Base-by-base conservation (phyloP, 2,888 invertebrate genomes). In the Philaethria dido region DNA sequence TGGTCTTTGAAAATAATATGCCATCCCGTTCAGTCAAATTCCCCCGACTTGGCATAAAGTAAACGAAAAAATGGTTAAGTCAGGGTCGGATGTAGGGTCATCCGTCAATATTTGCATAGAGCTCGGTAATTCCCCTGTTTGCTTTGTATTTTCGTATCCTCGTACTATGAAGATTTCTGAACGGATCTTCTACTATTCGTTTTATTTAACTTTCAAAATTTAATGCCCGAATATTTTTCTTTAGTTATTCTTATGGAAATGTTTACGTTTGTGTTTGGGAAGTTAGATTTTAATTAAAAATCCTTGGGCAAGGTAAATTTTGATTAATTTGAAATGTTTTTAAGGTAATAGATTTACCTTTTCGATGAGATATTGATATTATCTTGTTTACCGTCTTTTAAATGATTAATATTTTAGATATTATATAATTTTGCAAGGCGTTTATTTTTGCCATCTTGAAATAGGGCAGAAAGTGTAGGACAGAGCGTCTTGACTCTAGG, bases 41-140 rank as follows among this genome's bases (percentile, higher is more conserved):
- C 69, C 52, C 69, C 70, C 72, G 65, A 72, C 75, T 75, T 68
- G 73, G 70, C 65, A 66, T 69, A 71, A 71, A 71, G 69, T 72
- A 76, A 72, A 75, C 69, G 59, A 75, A 78, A 77, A 55, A 80
- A 82, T 79, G 78, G 80, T 79, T 76, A 74, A 77, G 77, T 77
- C 77, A 64, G 71, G 69, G 62, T 57, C 54, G 74, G 72, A 68
- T 71, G 70, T 70, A 22, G 73, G 75, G 80, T 73, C 79, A 79
- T 77, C 78, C 74, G 77, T 81, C 77, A 84, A 84, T 85, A 85
- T 85, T 85, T 84, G 80, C 80, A 79, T 79, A 75, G 77, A 78
- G 76, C 75, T 73, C 74, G 77, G 80, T 79, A 81, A 83, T 82
- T 81, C 80, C 74, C 74, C 73, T 77, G 79, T 82, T 83, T 79